Percentiles rank a stretch among this genome's conserved stretches.
Conservation (phyloP, 2,113 vertebrate species). For the Platysteira castanea region DNA sequence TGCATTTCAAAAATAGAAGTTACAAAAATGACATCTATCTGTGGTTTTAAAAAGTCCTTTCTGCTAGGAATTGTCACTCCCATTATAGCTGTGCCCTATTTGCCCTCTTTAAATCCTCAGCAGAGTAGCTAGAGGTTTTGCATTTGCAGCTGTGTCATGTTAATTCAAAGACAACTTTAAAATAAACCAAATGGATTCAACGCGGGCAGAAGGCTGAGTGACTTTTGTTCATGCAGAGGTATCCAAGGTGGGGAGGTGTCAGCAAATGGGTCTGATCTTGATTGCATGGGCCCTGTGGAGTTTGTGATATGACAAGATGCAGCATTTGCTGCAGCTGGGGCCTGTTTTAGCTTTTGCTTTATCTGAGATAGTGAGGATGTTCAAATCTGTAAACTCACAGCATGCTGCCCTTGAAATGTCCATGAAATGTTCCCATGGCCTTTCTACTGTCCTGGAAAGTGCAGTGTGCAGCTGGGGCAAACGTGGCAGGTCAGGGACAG, state of each 20-base stretch:
- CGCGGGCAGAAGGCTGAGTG: not conserved
- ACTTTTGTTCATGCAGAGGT: not conserved
- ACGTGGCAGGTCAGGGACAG: accelerated
- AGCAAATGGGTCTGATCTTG: not conserved
- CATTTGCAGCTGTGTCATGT: not conserved
- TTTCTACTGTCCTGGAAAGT: not conserved
- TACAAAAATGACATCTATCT: not conserved
- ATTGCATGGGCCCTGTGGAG: not conserved
- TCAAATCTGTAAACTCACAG: not conserved
- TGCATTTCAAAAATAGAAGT: not conserved
- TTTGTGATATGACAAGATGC: not conserved
- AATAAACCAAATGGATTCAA: not conserved
- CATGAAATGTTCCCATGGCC: not conserved
- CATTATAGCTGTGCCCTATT: not conserved
- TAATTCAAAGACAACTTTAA: not conserved
- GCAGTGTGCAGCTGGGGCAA: not conserved
- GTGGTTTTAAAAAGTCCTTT: not conserved
- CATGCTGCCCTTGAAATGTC: not conserved
- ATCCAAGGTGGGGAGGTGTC: not conserved
- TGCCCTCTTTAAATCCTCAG: not conserved
- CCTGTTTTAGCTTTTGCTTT: not conserved
- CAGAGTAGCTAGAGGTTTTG: not conserved
- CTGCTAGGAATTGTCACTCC: not conserved
- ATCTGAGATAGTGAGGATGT: not conserved
- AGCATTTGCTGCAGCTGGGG: not conserved